phyloP scores from a whole-genome alignment of 2,888 invertebrate genomes.

The Spatulosminthurus flaviceps region DNA sequence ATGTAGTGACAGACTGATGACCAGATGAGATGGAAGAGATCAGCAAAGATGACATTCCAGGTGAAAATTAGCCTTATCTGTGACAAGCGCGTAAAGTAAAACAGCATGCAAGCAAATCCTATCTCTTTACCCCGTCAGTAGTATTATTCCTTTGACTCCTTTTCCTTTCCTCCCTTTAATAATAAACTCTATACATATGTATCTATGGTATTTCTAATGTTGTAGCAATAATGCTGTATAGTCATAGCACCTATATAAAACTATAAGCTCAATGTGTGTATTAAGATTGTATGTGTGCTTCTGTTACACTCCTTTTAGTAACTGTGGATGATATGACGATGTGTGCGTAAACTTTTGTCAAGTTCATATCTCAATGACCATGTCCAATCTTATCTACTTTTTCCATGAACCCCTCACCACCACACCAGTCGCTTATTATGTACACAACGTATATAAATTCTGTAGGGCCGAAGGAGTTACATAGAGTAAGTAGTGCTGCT shows the following conservation, averaged over 20 bases:
- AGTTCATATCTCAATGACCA: slow-evolving; percentile 18
- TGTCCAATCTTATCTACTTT: background rate
- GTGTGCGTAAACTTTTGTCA: background rate
- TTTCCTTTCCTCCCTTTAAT: background rate
- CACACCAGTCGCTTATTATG: too few relatives aligned
- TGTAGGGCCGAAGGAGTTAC: background rate
- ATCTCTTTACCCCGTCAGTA: slow-evolving; percentile 17
- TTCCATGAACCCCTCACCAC: background rate
- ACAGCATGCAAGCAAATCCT: slow-evolving; percentile 46
- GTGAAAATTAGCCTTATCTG: slow-evolving; percentile 54
- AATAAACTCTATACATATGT: background rate
- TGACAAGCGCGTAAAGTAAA: slow-evolving; percentile 49
- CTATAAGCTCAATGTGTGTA: background rate
- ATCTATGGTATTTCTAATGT: too few relatives aligned
- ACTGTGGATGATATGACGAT: background rate
- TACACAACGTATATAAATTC: background rate
- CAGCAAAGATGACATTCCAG: slow-evolving; percentile 52
- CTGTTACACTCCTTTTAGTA: background rate
- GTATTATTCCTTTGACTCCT: background rate
- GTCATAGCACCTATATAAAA: background rate
- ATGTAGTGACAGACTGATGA: slow-evolving; percentile 46
- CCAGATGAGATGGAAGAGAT: slow-evolving; percentile 49
- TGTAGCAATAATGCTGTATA: too few relatives aligned
- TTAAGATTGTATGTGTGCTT: background rate
- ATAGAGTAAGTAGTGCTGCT: slow-evolving; percentile 1